Conservation (phyloP, 2,797 vertebrate species). For the Ceyx erithaca region DNA sequence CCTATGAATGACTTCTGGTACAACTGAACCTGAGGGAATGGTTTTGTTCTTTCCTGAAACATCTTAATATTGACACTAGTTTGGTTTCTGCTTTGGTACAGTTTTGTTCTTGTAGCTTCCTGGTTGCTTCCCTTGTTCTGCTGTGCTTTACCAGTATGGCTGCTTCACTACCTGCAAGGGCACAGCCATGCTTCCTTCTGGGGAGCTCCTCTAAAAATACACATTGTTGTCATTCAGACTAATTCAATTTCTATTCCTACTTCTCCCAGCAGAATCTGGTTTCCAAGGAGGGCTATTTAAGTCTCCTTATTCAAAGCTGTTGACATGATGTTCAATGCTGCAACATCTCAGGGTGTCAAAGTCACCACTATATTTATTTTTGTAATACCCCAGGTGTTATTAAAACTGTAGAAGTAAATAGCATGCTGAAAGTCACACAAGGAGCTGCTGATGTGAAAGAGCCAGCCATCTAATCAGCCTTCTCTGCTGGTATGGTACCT, state of each 20-base stretch:
- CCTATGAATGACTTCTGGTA: neutral
- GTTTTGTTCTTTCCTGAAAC: neutral
- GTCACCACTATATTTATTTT: constrained; percentile 46
- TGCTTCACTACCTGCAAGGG: neutral
- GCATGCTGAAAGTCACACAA: neutral
- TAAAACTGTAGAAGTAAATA: constrained; percentile 27
- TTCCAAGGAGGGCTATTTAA: constrained; percentile 53
- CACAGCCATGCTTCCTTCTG: neutral
- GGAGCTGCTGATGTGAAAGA: neutral
- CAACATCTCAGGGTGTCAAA: constrained; percentile 13
- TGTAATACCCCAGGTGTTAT: constrained; percentile 22
- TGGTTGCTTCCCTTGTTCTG: neutral
- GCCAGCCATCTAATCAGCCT: neutral
- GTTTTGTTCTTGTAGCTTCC: neutral
- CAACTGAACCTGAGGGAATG: neutral
- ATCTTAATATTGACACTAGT: neutral
- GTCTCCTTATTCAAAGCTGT: constrained; percentile 39
- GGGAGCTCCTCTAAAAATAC: constrained; percentile 34
- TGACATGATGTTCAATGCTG: constrained; percentile 10
- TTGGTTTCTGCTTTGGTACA: neutral
- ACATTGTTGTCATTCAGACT: constrained; percentile 16
- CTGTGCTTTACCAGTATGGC: neutral
- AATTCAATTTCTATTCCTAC: constrained; percentile 21
- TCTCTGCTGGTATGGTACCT: neutral
- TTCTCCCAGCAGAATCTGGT: constrained; percentile 29